A percentile compares a stretch with the other conserved stretches of the same genome.
These are phyloP conservation scores for Drosophila mayri DNA, from an alignment of 1,140 invertebrate species.

Conservation along the genomic window DNA sequence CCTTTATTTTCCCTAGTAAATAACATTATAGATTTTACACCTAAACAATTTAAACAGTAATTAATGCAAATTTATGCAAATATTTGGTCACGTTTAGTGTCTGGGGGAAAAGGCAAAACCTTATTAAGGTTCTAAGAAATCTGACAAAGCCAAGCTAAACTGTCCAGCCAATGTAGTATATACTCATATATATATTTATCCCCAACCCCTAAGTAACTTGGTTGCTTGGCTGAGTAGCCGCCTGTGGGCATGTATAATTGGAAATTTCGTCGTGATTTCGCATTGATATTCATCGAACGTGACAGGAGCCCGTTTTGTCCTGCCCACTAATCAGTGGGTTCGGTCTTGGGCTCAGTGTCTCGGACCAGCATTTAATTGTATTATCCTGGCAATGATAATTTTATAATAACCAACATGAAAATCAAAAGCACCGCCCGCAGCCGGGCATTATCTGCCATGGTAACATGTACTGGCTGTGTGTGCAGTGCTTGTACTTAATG, in stretches of 20 bases:
- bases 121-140: background rate
- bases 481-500: slow-evolving; percentile 53
- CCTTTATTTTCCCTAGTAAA: background rate
- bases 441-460: slow-evolving; percentile 44
- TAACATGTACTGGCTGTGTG: slow-evolving; percentile 17
- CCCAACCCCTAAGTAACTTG: slow-evolving; percentile 2
- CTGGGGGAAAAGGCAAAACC: background rate
- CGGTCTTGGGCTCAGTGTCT: slow-evolving; percentile 1
- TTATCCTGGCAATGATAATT: slow-evolving; percentile 65
- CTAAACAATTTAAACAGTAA: background rate
- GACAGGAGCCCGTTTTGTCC: slow-evolving; percentile 53
- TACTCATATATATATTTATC: background rate
- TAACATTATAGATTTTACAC: background rate
- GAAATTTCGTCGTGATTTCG: slow-evolving; percentile 56
- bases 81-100: background rate
- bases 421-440: slow-evolving; percentile 55
- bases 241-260: slow-evolving; percentile 66
- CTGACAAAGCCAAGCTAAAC: slow-evolving; percentile 8
- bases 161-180: background rate
- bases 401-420: slow-evolving; percentile 55
- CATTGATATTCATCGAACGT: slow-evolving; percentile 69
- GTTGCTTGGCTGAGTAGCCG: slow-evolving; percentile 32
- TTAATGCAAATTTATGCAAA: background rate
- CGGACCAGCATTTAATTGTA: slow-evolving; percentile 61
- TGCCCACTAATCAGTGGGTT: slow-evolving; percentile 23